Evolutionary conservation across 1,140 invertebrate species (phyloP), one percentile per base, ranked within the genome.

Genomic region (Metopolophium dirhodum): DNA sequence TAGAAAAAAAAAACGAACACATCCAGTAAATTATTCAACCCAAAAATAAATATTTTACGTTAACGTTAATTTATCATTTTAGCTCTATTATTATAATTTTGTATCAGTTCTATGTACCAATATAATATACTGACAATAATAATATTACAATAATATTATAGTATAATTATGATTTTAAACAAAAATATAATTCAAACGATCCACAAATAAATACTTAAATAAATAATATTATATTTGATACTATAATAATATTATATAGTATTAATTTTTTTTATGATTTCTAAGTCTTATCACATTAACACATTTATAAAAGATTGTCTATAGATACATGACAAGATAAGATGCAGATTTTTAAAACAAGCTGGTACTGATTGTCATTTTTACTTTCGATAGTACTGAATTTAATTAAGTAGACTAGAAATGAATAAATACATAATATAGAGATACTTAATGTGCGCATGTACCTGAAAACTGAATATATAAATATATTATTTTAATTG

Each of bases 251-350:
- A n/a, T n/a, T 68, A 77, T 77, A 77, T 77, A n/a, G 18, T n/a
- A n/a, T 77, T 22, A 51, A 51, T 51, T 77, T 68, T 18, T 77
- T 14, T 77, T 14, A n/a, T 77, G 61, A 77, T 77, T 77, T 77
- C 61, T 77, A 77, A 77, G 30, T 77, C n/a, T 18, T 77, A 77
- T 77, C 61, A 77, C 61, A 77, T 77, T 77, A 77, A 77, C 30
- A 77, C 61, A 77, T 77, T 77, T 77, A 77, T 77, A 77, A 77
- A 77, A 77, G 61, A 77, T 77, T 77, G 61, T 77, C 61, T 77
- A 35, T 61, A 51, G 49, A 51, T 22, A 18, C 30, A 77, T 35
- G 61, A 77, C 30, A 35, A 77, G 61, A n/a, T 77, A 77, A 77
- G n/a, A 77, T n/a, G n/a, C n/a, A 77, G 61, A 77, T 77, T 77